Evolutionary conservation across 2,113 vertebrate species (phyloP).

Genomic region (Nycticryphes semicollaris): DNA sequence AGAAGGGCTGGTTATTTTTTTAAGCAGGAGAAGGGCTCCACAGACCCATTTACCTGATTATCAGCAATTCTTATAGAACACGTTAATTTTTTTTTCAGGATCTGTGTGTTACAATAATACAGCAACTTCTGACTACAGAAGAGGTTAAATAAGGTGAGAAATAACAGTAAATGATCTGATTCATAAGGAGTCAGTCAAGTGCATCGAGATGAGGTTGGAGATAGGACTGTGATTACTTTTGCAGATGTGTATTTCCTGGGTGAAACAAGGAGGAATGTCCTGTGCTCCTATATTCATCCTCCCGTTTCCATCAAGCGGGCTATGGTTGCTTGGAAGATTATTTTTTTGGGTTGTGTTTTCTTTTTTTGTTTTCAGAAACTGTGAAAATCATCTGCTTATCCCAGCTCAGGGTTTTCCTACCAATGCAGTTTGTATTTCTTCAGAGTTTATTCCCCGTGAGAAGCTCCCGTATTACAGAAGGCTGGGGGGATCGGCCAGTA

Average conservation of each 20-base stretch:
- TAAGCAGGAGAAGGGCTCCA: no score
- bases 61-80: neutral
- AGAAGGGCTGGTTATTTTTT: no score
- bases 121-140: neutral
- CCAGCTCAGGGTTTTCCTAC: neutral
- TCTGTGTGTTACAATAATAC: accelerated
- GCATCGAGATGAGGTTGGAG: neutral
- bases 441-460: neutral
- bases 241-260: neutral
- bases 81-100: neutral
- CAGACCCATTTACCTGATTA: accelerated
- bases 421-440: neutral
- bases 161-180: neutral
- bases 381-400: neutral
- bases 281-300: accelerated
- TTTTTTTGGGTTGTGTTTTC: neutral
- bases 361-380: neutral
- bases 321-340: neutral
- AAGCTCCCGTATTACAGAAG: accelerated
- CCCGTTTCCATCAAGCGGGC: accelerated
- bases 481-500: no score
- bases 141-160: neutral
- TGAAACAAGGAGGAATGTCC: neutral
- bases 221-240: neutral
- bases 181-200: neutral